These are phyloP conservation scores for Actinopyga echinites DNA, from an alignment of 53 echinoderm and acorn worm species.

Conservation along the genomic window DNA sequence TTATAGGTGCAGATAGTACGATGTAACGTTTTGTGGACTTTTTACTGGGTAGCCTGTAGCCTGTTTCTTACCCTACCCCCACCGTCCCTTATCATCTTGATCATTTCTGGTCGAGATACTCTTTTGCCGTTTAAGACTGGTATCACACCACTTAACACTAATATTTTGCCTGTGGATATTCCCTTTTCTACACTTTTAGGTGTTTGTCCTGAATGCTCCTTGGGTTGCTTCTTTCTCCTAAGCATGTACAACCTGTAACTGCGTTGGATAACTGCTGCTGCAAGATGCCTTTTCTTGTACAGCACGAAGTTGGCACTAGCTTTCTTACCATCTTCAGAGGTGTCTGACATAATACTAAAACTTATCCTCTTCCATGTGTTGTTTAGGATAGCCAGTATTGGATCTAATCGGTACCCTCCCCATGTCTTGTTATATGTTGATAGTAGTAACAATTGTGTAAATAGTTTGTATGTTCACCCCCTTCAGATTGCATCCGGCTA, in stretches of 20 bases:
- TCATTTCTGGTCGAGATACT: neutral
- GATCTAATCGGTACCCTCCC: conserved; percentile 61
- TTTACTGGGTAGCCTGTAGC: neutral
- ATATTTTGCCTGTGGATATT: neutral
- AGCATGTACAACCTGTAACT: neutral
- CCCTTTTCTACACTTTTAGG: no score
- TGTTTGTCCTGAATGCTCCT: no score
- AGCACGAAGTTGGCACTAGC: neutral
- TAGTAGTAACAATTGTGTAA: conserved; percentile 53
- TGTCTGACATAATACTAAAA: neutral
- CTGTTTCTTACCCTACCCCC: conserved; percentile 18
- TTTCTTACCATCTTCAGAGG: neutral
- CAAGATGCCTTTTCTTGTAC: conserved; percentile 14
- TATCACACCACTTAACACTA: neutral
- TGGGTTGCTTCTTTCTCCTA: neutral
- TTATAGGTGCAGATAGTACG: neutral
- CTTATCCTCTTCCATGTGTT: conserved; percentile 8
- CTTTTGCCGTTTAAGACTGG: neutral
- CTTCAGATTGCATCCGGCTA: conserved; percentile 64
- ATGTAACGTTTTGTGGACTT: neutral
- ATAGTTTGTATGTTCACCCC: conserved; percentile 69
- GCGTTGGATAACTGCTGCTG: neutral
- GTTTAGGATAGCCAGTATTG: neutral
- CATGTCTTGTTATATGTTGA: conserved; percentile 68
- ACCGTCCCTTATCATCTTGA: neutral